Base-by-base conservation (phyloP, 2,113 vertebrate genomes). In the Antechinus flavipes region DNA sequence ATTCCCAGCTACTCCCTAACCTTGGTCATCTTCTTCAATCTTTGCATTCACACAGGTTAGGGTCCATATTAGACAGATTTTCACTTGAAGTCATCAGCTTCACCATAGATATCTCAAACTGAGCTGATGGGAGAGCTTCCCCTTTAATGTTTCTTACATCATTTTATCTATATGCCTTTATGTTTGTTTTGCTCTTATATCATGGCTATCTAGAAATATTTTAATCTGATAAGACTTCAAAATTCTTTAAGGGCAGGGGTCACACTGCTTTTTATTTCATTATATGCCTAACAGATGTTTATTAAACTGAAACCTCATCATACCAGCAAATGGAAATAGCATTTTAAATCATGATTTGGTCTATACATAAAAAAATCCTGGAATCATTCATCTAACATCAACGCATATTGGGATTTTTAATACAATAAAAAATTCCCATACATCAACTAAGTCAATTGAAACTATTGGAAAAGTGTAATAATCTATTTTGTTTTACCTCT, bases 391-490 rank as follows among this genome's bases (percentile, higher is more conserved):
- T 16, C 27, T 8, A 68, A 22, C 54, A 16, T 90, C 91, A 90
- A 24, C 6, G 89, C 61, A 95, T 93, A 89, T 89, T 30, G 5
- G 26, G 5, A 42, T 90, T 91, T 95, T 95, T 90, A 90, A 90
- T 49, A 35, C 19, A 90, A 54, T 54, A 8, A 97, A 97, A 96
- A 97, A 93, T 49, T 90, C 42, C 76, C 68, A 92, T n/a, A 90
- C 84, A 92, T 91, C 92, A 26, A 94, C 93, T 94, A 93, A 54
- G 84, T 93, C 49, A 95, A 9, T 22, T 84, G 35, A 84, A 42
- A 84, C 19, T 94, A 27, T 27, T 93, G 55, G 95, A 11, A 25
- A 93, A 49, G 93, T 42, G 19, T 2, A 84, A 95, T 95, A 95
- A 94, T 89, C 46, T 91, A 94, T 50, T 55, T 92, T 56, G 49